These are phyloP conservation scores for Xyliphius kryptos DNA, from an alignment of 2,113 vertebrate species.

Conservation along the genomic window DNA sequence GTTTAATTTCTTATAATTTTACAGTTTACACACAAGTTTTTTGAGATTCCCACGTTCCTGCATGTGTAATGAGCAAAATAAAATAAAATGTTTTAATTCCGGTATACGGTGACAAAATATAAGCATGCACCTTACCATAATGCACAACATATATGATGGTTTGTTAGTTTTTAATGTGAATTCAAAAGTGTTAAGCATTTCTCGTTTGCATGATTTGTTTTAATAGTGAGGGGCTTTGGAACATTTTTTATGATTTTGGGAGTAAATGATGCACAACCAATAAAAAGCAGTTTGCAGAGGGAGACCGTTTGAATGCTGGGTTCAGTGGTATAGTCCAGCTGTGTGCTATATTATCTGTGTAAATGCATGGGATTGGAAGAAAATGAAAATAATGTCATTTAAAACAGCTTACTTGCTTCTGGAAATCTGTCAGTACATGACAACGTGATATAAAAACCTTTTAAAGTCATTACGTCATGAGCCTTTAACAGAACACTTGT, in stretches of 20 bases:
- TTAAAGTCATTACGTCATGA: too few relatives aligned
- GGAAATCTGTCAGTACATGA: slow-evolving; percentile 15
- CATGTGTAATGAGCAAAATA: too few relatives aligned
- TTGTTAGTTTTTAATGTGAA: too few relatives aligned
- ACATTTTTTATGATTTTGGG: not conserved
- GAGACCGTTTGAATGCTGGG: not conserved
- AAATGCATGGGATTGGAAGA: slow-evolving; percentile 14
- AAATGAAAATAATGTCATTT: slow-evolving; percentile 13
- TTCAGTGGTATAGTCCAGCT: slow-evolving; percentile 14
- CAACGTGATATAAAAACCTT: slow-evolving; percentile 7
- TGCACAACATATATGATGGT: too few relatives aligned
- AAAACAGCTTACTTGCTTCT: slow-evolving; percentile 5
- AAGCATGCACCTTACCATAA: too few relatives aligned
- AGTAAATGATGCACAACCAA: slow-evolving; percentile 7
- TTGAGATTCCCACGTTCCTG: too few relatives aligned
- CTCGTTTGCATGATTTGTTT: not conserved
- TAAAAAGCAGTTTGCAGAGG: not conserved
- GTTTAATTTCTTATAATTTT: too few relatives aligned
- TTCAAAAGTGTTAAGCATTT: not conserved
- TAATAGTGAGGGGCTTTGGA: not conserved
- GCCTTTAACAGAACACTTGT: too few relatives aligned
- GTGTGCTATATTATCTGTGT: slow-evolving; percentile 11
- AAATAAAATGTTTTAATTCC: too few relatives aligned
- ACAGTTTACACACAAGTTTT: too few relatives aligned
- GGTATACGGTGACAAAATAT: not conserved